Percentiles rank a stretch among this genome's conserved stretches.
Conservation (phyloP, 2,113 vertebrate species). For the human region DNA sequence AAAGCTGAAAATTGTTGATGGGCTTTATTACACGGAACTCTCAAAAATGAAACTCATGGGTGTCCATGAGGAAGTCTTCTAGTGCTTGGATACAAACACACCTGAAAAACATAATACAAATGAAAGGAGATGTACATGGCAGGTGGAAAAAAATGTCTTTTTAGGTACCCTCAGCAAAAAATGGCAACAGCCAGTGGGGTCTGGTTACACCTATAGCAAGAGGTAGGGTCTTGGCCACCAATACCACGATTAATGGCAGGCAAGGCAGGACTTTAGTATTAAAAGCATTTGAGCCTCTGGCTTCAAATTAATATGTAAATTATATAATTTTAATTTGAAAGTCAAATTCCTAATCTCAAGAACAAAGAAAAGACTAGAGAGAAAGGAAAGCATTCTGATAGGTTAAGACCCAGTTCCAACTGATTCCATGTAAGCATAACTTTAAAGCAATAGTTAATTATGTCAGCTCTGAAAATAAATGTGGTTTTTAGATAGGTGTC, state of each 20-base stretch:
- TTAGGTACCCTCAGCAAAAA: neutral
- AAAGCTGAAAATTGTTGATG: slow-evolving; percentile 16
- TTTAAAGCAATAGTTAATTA: neutral
- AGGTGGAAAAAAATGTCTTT: neutral
- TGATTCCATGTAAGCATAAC: neutral
- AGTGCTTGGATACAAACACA: neutral
- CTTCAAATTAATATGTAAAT: neutral
- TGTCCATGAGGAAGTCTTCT: neutral
- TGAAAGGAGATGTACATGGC: neutral
- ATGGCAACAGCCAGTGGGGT: too few species aligned
- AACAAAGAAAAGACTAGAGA: neutral
- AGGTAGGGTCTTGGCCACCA: neutral
- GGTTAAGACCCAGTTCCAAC: accelerated
- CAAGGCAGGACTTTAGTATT: neutral
- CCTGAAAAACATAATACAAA: neutral
- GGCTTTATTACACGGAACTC: slow-evolving; percentile 19
- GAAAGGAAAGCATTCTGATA: neutral
- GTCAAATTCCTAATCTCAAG: neutral
- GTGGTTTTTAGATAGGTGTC: neutral
- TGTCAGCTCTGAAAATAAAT: neutral
- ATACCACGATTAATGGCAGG: neutral
- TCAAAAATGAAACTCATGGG: slow-evolving; percentile 11
- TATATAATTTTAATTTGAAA: neutral
- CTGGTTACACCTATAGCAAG: neutral
- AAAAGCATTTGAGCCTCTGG: neutral